Percentiles rank a stretch among this genome's conserved stretches.
phyloP scores from a whole-genome alignment of 2,113 vertebrate genomes.

The Mandrillus leucophaeus region DNA sequence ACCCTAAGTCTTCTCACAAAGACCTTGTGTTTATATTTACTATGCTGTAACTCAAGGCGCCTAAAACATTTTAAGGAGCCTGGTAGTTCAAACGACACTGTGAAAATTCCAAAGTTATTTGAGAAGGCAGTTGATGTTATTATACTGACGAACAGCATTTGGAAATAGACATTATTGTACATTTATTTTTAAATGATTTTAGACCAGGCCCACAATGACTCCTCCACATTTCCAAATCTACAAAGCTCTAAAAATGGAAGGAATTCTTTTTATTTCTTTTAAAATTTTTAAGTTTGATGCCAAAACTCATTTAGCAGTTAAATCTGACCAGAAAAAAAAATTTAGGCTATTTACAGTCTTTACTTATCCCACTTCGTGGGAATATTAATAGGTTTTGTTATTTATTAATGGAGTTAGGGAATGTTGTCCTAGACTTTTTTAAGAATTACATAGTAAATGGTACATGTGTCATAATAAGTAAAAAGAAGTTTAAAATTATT shows the following conservation, averaged over 20 bases:
- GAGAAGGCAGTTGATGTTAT: not conserved
- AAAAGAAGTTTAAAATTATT: not conserved
- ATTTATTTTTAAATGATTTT: not conserved
- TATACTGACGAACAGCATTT: not conserved
- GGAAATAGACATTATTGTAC: not conserved
- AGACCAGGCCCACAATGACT: not conserved
- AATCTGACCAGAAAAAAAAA: not conserved
- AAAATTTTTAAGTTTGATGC: not conserved
- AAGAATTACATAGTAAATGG: not conserved
- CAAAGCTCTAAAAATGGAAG: not conserved
- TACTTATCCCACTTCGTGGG: not conserved
- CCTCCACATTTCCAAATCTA: not conserved
- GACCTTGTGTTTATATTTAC: conserved; percentile 16
- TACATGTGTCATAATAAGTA: not conserved
- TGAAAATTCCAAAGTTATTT: not conserved
- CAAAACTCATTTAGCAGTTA: not conserved
- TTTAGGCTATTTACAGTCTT: not conserved
- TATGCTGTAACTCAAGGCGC: not conserved
- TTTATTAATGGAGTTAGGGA: not conserved
- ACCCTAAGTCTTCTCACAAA: not conserved
- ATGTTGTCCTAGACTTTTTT: not conserved
- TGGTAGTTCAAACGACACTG: not conserved
- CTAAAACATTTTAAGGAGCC: not conserved
- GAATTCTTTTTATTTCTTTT: not conserved
- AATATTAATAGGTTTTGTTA: not conserved